Base-by-base conservation (phyloP, 1,140 invertebrate species). In the Diachasmimorpha longicaudata region DNA sequence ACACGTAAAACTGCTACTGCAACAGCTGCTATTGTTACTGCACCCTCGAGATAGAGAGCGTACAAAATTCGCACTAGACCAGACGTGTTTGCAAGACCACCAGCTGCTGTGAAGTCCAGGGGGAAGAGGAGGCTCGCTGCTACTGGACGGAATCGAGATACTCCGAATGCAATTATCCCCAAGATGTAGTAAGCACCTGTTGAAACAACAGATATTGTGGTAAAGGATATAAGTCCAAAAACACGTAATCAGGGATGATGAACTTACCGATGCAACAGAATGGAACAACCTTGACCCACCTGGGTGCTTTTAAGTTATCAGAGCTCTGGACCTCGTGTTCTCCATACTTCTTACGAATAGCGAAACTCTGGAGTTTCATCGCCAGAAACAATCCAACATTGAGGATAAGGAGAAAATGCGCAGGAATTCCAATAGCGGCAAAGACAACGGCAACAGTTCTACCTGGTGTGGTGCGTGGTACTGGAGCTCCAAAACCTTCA, bases 41-140 rank as follows among this genome's bases (percentile, higher is more conserved):
- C 93, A 19, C 92, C 89, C 85, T 94, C 93, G 21, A 94, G 86
- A 82, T 93, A 94, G 3, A 93, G 78, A 0, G 90, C 92, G 80
- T 94, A 94, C 3, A 92, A 82, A n/a, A 93, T 88, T 52, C 93
- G 86, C 8, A 93, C 86, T 63, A 90, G 84, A 16, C 90, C 91
- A 69, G 90, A 85, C 44, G 91, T 92, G 8, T 87, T 90, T 21
- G 92, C 92, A 8, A 93, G 90, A 37, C 92, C 92, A 46, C 93
- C 93, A 3, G 91, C 91, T 1, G 92, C 92, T 4, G 93, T 93
- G 77, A 94, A 94, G 81, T 93, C 92, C 74, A 93, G 80, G 1
- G 93, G 93, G 82, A 93, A 94, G 79, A 93, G 87, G 8, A 92
- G 80, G 77, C 90, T 89, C n/a, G 92, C 91, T 4, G 90, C 83